Conservation (phyloP, 1,140 invertebrate species). For the Drosophila ambigua region DNA sequence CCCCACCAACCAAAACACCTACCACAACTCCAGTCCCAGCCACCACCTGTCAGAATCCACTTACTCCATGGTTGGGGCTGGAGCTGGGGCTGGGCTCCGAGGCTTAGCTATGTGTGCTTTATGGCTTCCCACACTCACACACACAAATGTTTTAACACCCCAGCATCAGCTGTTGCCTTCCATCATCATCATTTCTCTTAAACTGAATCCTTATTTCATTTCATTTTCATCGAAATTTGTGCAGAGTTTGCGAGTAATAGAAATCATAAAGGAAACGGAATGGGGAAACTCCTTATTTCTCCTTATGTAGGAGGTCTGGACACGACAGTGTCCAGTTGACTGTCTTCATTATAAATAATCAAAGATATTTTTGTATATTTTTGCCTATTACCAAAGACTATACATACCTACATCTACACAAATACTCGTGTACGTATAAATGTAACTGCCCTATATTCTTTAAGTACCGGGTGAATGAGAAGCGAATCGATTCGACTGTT, state of each 20-base stretch:
- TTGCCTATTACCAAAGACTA: too few species aligned
- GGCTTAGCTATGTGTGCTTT: slow-evolving; percentile 47
- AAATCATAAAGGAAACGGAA: slow-evolving; percentile 40
- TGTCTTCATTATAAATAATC: too few species aligned
- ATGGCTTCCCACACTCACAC: slow-evolving; percentile 26
- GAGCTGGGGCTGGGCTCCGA: too few species aligned
- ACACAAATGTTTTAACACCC: slow-evolving; percentile 37
- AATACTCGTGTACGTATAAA: too few species aligned
- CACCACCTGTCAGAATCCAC: slow-evolving; percentile 35
- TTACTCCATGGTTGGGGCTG: slow-evolving; percentile 24
- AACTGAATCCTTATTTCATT: slow-evolving; percentile 64
- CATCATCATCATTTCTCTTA: slow-evolving; percentile 33
- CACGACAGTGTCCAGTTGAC: too few species aligned
- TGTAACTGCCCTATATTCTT: too few species aligned
- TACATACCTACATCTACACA: too few species aligned
- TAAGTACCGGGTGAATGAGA: too few species aligned
- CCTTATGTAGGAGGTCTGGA: too few species aligned
- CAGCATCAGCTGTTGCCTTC: slow-evolving; percentile 9
- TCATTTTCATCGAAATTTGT: slow-evolving; percentile 45
- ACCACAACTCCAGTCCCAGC: neutral
- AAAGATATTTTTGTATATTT: too few species aligned
- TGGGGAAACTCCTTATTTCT: slow-evolving; percentile 2
- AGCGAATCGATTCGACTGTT: too few species aligned
- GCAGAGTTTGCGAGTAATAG: slow-evolving; percentile 50
- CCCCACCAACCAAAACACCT: neutral